Percentiles rank a stretch among this genome's conserved stretches.
These are phyloP conservation scores for Sacculina carcini DNA, from an alignment of 2,888 invertebrate genomes.

Conservation along the genomic window DNA sequence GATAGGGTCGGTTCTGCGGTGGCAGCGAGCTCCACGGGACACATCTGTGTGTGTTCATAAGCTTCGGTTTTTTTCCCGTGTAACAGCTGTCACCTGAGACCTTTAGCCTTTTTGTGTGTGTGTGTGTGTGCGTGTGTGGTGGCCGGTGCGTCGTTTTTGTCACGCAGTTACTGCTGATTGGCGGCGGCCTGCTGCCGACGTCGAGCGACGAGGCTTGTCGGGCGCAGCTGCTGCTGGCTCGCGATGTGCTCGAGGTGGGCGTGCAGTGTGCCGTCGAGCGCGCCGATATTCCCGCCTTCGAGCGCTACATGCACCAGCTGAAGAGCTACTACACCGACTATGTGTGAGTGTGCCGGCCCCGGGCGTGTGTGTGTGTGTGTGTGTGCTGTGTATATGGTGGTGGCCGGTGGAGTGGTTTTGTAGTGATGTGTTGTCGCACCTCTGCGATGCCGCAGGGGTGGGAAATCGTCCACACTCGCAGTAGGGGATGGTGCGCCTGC, in stretches of 20 bases:
- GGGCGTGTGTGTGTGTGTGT: too few relatives aligned
- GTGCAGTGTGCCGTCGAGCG: slow-evolving; percentile 60
- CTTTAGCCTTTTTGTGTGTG: too few relatives aligned
- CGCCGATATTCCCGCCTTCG: slow-evolving; percentile 81
- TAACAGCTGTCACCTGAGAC: too few relatives aligned
- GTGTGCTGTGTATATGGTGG: too few relatives aligned
- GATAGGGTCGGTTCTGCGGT: too few relatives aligned
- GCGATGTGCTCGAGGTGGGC: slow-evolving; percentile 29
- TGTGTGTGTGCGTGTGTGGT: too few relatives aligned
- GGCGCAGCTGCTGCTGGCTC: slow-evolving; percentile 47
- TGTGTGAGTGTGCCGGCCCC: slow-evolving; percentile 7
- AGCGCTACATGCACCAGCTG: slow-evolving; percentile 86
- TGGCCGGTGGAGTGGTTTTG: not conserved
- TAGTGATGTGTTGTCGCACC: not conserved
- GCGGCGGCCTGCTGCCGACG: slow-evolving; percentile 60
- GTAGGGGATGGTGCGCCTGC: not conserved
- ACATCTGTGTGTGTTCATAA: too few relatives aligned
- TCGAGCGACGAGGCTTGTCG: slow-evolving; percentile 41
- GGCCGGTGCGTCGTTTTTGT: not conserved
- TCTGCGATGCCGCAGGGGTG: not conserved
- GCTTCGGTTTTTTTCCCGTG: not conserved
- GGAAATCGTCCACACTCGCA: not conserved
- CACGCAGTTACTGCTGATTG: slow-evolving; percentile 47
- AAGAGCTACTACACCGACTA: slow-evolving; percentile 94
- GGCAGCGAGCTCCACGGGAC: too few relatives aligned